phyloP scores from a whole-genome alignment of 2,797 vertebrate genomes.

The Crypturellus tataupa region DNA sequence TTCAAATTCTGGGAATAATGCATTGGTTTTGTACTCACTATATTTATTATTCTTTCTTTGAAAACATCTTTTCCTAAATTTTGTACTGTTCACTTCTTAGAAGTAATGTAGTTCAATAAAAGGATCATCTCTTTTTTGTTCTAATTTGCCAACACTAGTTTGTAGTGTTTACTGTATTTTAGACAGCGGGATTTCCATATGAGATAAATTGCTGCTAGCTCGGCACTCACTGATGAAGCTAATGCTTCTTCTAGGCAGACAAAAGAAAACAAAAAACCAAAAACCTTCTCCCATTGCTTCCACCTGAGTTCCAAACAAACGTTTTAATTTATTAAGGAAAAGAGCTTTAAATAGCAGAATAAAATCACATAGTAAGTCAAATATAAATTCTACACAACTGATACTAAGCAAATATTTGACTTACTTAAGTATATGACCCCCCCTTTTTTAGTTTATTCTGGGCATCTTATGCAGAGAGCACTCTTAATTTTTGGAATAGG shows the following conservation, averaged over 20 bases:
- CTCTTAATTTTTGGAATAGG: background rate
- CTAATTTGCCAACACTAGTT: background rate
- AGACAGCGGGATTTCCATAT: background rate
- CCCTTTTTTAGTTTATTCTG: background rate
- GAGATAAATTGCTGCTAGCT: background rate
- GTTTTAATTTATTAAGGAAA: slow-evolving; percentile 19
- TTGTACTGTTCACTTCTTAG: background rate
- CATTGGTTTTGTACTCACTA: background rate
- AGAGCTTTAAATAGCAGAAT: background rate
- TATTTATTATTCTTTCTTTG: background rate
- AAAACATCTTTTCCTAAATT: background rate
- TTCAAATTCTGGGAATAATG: background rate
- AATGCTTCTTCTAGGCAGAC: background rate
- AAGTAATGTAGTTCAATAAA: background rate
- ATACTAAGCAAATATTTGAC: background rate
- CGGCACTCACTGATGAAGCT: background rate
- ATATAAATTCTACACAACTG: background rate
- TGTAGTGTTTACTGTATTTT: slow-evolving; percentile 21
- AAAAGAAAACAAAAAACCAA: background rate
- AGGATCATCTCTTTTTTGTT: background rate
- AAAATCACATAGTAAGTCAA: background rate
- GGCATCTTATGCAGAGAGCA: background rate
- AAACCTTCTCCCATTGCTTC: background rate
- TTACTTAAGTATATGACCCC: background rate
- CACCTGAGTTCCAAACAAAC: background rate